Evolutionary conservation across 2,113 vertebrate species (phyloP).

Genomic region (Rattus rattus): DNA sequence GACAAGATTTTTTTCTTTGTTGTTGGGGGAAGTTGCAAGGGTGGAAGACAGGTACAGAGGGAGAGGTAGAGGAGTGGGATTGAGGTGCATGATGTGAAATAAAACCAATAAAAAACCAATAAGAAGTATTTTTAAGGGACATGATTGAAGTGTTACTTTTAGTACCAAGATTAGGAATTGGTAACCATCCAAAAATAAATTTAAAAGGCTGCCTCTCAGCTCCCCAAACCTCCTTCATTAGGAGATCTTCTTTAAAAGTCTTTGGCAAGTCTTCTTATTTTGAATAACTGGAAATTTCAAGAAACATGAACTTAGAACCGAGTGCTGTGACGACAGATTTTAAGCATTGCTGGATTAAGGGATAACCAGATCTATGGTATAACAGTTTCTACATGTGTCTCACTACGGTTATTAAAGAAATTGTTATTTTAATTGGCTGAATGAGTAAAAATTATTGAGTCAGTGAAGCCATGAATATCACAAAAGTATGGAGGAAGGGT

Average conservation of each 20-base stretch:
- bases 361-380: not conserved
- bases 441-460: not conserved
- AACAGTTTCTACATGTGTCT: not conserved
- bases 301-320: not conserved
- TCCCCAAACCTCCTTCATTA: not conserved
- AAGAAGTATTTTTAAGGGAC: not conserved
- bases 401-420: not conserved
- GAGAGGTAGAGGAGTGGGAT: too few relatives aligned
- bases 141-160: not conserved
- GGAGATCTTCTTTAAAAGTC: not conserved
- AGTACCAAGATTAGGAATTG: not conserved
- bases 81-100: too few relatives aligned
- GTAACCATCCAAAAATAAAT: conserved; percentile 2
- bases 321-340: not conserved
- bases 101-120: too few relatives aligned
- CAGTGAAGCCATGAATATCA: not conserved
- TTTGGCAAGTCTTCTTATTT: not conserved
- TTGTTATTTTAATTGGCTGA: not conserved
- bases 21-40: too few relatives aligned
- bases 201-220: conserved; percentile 16
- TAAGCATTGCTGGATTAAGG: not conserved
- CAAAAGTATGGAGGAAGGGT: not conserved
- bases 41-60: too few relatives aligned
- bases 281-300: not conserved
- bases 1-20: too few relatives aligned